phyloP scores from a whole-genome alignment of 2,888 invertebrate genomes.

The Melanostoma scalare region DNA sequence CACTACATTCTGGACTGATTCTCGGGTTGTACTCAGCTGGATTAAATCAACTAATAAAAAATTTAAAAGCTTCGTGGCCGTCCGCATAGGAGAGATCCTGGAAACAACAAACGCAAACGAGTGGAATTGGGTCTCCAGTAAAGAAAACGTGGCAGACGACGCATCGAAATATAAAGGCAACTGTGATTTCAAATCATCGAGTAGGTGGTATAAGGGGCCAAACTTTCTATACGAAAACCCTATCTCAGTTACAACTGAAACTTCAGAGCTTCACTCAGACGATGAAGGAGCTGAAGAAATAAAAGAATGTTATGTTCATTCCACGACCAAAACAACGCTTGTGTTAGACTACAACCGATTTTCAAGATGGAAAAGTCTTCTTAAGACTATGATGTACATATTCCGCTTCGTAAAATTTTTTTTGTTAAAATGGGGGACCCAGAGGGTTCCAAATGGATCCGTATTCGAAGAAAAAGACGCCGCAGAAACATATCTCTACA shows the following conservation, averaged over 20 bases:
- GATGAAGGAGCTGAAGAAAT: background rate
- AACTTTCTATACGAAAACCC: background rate
- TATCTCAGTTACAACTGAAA: too few species aligned
- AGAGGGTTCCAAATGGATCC: background rate
- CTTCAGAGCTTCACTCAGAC: too few species aligned
- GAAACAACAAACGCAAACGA: background rate
- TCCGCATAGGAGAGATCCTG: slow-evolving; percentile 27
- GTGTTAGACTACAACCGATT: background rate
- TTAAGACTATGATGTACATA: background rate
- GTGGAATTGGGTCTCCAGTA: slow-evolving; percentile 10
- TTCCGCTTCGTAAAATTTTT: background rate
- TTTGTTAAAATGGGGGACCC: background rate
- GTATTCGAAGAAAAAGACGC: background rate
- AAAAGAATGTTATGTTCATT: background rate
- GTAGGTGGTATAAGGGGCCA: background rate
- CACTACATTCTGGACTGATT: slow-evolving; percentile 15
- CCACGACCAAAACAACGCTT: background rate
- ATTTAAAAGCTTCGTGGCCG: slow-evolving; percentile 25
- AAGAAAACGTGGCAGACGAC: slow-evolving; percentile 13
- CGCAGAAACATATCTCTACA: slow-evolving; percentile 29
- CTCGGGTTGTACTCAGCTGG: slow-evolving; percentile 20
- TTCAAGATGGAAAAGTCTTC: slow-evolving; percentile 16
- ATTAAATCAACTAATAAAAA: background rate
- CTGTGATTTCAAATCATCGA: background rate
- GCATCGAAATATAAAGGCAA: background rate